Conservation (phyloP, 2,797 vertebrate genomes). For the Lithobates pipiens region DNA sequence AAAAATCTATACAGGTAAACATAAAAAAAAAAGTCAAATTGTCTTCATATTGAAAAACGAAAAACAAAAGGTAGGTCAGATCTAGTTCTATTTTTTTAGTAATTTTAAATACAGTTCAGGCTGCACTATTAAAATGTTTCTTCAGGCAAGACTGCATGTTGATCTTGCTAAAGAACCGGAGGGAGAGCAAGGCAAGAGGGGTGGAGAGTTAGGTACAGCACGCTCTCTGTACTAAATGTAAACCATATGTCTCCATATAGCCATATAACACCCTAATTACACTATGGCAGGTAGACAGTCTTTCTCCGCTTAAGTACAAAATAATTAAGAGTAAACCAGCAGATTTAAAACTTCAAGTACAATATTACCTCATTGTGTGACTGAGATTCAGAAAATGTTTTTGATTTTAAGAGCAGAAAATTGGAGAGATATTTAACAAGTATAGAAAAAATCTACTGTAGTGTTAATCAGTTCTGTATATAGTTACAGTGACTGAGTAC, state of each 20-base stretch:
- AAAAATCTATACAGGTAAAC: constrained; percentile 19
- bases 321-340: constrained; percentile 38
- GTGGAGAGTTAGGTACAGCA: constrained; percentile 63
- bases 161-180: constrained; percentile 47
- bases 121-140: constrained; percentile 21
- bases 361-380: constrained; percentile 99
- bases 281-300: constrained; percentile 73
- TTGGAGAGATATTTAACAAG: constrained; percentile 83
- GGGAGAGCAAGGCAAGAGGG: constrained; percentile 66
- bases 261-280: constrained; percentile 74
- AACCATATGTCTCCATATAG: constrained; percentile 69
- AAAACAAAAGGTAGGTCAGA: constrained; percentile 1
- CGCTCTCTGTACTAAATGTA: constrained; percentile 65
- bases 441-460: constrained; percentile 84
- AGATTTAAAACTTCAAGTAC: constrained; percentile 87
- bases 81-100: not conserved
- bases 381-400: constrained; percentile 82
- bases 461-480: constrained; percentile 92
- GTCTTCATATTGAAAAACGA: not conserved
- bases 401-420: constrained; percentile 79
- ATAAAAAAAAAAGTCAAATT: not conserved
- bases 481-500: constrained; percentile 70
- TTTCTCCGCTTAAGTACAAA: constrained; percentile 68
- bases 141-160: constrained; percentile 55
- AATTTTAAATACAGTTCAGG: constrained; percentile 1